Conservation (phyloP, 2,113 vertebrate genomes). For the Podiceps cristatus region DNA sequence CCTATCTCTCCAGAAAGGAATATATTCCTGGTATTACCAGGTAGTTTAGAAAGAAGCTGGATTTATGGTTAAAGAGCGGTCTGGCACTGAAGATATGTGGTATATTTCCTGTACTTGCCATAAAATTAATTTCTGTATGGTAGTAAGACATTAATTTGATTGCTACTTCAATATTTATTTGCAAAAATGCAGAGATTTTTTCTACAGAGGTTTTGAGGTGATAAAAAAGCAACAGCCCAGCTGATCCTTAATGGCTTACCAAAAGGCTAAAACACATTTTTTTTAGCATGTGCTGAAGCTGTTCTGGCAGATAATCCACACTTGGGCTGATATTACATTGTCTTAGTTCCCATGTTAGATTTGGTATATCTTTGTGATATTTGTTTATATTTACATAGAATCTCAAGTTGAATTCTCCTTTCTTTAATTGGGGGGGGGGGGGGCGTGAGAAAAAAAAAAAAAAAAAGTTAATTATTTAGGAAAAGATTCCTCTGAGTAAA, state of each 20-base stretch:
- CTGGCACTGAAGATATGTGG: neutral
- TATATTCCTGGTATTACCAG: neutral
- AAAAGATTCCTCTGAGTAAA: neutral
- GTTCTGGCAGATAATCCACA: neutral
- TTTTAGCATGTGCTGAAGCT: fast-evolving
- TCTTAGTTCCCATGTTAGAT: neutral
- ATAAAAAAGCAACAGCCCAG: neutral
- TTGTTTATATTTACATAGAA: neutral
- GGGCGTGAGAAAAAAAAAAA: no score
- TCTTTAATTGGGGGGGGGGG: no score
- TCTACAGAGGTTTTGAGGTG: neutral
- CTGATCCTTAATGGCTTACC: neutral
- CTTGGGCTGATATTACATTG: neutral
- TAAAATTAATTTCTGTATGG: neutral
- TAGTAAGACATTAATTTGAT: neutral
- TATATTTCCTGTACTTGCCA: neutral
- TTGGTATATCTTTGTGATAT: neutral
- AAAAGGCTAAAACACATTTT: neutral
- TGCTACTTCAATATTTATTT: neutral
- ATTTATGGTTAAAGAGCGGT: neutral
- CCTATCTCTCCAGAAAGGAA: neutral
- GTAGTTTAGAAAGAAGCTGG: neutral
- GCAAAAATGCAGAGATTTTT: neutral
- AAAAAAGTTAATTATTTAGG: neutral
- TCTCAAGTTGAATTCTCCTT: neutral